Evolutionary conservation across 2,888 invertebrate genomes (phyloP), one percentile per base, ranked within the genome.

Genomic region (Pollenia angustigena): DNA sequence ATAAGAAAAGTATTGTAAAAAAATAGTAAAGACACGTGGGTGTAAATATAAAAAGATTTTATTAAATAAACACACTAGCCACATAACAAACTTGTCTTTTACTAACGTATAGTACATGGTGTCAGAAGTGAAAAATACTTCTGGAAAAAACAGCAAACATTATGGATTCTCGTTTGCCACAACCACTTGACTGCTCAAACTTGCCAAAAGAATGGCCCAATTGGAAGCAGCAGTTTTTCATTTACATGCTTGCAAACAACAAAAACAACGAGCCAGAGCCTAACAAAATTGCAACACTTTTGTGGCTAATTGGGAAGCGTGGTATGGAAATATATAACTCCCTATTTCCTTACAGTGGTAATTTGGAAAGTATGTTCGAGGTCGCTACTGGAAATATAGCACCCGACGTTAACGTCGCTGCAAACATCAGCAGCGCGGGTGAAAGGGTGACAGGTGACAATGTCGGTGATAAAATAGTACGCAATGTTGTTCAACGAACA

Each of bases 291-390:
- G 74, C 74, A 14, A 66, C 48, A 66, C 11, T 66, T 60, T 32
- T 74, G 32, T 60, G 60, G 60, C 40, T 74, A 32, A 72, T 72
- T 58, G 72, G 72, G 11, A 58, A 46, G 6, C 48, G 74, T 7
- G 60, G 48, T 50, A 12, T 74, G 48, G 74, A 74, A 32, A 60
- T 74, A 16, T 74, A 75, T 42, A 50, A 75, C 50, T 50, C 74
- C 7, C 1, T 74, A 32, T 74, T 62, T 60, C 74, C 74, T 14
- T n/a, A 72, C 16, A 74, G 32, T 40, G 74, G 72, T 12, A 72
- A 46, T 18, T 32, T 58, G 12, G 62, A 68, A 32, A 66, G 40
- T n/a, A 60, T 50, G 74, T 62, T 62, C 18, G 16, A 48, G 32
- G 6, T 62, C 16, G 62, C 42, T 62, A 46, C 46, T 72, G 64